Conservation (phyloP, 2,113 vertebrate genomes). For the Ammodytes marinus region DNA sequence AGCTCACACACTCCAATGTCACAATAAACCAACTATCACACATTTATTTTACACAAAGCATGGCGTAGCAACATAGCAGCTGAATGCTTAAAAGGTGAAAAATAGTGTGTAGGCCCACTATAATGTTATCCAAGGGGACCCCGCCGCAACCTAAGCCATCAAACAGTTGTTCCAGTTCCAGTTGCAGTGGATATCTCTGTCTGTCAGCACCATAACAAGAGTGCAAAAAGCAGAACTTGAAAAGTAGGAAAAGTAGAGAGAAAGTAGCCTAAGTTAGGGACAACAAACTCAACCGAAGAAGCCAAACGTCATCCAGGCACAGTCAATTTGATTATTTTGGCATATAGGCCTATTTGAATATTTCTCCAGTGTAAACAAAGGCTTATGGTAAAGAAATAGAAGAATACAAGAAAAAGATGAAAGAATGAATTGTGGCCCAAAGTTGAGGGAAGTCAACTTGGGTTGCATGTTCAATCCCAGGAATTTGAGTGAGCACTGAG, state of each 20-base stretch:
- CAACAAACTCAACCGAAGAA: background rate
- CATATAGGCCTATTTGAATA: background rate
- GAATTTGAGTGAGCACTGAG: background rate
- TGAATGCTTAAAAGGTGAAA: background rate
- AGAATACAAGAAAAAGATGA: background rate
- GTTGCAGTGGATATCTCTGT: background rate
- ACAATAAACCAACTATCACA: background rate
- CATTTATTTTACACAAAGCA: background rate
- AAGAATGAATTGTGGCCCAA: background rate
- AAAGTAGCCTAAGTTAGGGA: background rate
- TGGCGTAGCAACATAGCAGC: background rate
- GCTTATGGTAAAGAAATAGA: background rate
- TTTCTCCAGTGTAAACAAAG: too few relatives aligned
- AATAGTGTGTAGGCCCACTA: background rate
- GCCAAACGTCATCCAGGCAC: background rate
- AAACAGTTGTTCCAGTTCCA: background rate
- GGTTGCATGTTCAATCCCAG: too few relatives aligned
- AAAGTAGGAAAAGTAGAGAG: too few relatives aligned
- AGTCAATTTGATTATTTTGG: background rate
- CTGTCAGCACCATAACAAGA: background rate
- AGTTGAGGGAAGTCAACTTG: background rate
- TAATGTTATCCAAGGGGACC: background rate
- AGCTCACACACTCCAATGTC: background rate
- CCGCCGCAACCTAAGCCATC: background rate
- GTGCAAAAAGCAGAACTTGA: background rate